Evolutionary conservation across 2,797 vertebrate species (phyloP), one percentile per base, ranked within the genome.

Genomic region (Sparus aurata): DNA sequence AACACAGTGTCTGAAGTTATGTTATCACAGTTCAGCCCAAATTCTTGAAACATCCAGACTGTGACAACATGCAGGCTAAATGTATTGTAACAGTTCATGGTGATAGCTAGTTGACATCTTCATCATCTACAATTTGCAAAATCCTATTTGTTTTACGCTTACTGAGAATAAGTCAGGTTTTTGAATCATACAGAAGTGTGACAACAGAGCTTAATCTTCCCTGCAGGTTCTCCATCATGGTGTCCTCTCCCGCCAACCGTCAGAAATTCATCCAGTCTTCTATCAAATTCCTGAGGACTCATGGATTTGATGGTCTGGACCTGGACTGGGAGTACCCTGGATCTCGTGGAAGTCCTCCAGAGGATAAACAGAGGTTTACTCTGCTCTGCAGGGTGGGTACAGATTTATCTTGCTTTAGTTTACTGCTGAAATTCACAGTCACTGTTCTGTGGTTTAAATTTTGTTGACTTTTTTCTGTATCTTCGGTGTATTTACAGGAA

Each of bases 271-370:
- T 97, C 76, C 89, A 87, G 62, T 98, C 97, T 0, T 87, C 93
- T 0, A 93, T 96, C 47, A 85, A 22, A 47, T 94, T 97, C 89
- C 90, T 97, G 85, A 95, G 96, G 79, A 92, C 82, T 45, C 89
- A 96, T 65, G 86, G 90, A 22, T 97, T 97, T 79, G 96, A 97
- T 63, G 96, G 96, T 54, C 93, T 97, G 60, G 96, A 97, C 86
- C 92, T 97, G 83, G 96, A 96, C 87, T 97, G 97, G 95, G 92
- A 97, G 82, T 96, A 97, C 65, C 96, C 96, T 22, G 95, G 95
- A 34, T 62, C 95, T 22, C 91, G 95, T 84, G 96, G 95, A 74
- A 97, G 95, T 53, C 96, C 94, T 3, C 76, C 53, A 10, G 64
- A 74, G 55, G 96, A 97, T 85, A 95, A 96, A 69, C 75, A 90